Percentiles rank a stretch among this genome's conserved stretches.
Evolutionary conservation across 2,113 vertebrate genomes (phyloP).

Genomic region (Cisticola juncidis): DNA sequence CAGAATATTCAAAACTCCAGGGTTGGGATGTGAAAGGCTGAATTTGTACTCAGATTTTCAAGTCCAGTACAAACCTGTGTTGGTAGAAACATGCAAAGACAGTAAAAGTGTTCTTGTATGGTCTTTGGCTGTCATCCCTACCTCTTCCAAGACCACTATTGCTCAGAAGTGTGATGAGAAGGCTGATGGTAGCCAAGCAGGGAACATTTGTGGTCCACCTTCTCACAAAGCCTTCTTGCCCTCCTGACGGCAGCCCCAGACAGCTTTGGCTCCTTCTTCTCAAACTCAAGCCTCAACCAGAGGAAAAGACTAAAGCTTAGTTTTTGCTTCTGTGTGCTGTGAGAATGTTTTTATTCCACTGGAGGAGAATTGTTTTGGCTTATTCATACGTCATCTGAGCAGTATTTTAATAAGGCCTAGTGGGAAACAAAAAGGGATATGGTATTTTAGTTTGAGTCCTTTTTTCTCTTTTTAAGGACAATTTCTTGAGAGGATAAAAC

Average conservation of each 20-base stretch:
- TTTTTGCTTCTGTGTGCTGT: not conserved
- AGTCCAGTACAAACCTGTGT: not conserved
- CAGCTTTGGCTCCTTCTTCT: not conserved
- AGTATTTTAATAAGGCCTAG: conserved; percentile 38
- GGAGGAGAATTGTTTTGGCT: not conserved
- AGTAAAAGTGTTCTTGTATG: not conserved
- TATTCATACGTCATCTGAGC: conserved; percentile 7
- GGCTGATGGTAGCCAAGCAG: not conserved
- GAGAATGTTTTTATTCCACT: not conserved
- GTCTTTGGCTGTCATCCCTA: not conserved
- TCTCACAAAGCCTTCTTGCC: not conserved
- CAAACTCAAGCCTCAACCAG: not conserved
- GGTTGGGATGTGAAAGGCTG: not conserved
- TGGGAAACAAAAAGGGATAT: conserved; percentile 7
- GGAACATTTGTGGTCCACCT: not conserved
- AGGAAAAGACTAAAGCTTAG: conserved; percentile 13
- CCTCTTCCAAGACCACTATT: not conserved
- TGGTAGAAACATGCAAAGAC: not conserved
- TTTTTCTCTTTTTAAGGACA: conserved; percentile 46
- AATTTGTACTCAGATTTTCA: not conserved
- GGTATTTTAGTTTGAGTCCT: not conserved
- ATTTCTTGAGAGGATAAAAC: conserved; percentile 2
- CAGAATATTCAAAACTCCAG: not conserved
- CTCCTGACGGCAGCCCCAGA: not conserved
- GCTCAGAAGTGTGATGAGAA: not conserved